These are phyloP conservation scores for Hyperopisus bebe DNA, from an alignment of 2,113 vertebrate species.

Conservation along the genomic window DNA sequence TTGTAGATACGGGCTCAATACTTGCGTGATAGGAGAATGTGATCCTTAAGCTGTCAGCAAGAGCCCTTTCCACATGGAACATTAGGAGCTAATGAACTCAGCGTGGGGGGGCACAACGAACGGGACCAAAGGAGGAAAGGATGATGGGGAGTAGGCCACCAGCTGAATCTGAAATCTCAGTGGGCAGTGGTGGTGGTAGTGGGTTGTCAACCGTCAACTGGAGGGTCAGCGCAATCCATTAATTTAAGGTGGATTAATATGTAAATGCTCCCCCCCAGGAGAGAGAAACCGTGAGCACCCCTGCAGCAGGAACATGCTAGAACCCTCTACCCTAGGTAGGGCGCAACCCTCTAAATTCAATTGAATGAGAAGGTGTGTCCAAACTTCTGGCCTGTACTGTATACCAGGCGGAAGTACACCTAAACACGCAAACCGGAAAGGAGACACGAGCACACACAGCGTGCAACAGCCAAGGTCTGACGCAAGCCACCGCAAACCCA, in stretches of 20 bases:
- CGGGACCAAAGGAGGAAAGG: too few species aligned
- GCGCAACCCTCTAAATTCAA: too few species aligned
- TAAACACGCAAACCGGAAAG: not conserved
- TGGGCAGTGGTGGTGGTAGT: not conserved
- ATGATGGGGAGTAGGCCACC: too few species aligned
- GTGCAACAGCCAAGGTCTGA: not conserved
- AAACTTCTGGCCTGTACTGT: too few species aligned
- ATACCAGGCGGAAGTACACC: not conserved
- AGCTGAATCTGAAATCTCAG: too few species aligned
- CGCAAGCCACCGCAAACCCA: conserved; percentile 11
- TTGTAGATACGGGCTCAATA: not conserved
- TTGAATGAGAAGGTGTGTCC: too few species aligned
- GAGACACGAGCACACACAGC: not conserved
- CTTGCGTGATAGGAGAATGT: not conserved
- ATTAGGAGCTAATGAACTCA: too few species aligned
- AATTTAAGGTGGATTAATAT: not conserved
- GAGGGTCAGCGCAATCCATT: not conserved
- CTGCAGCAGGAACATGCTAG: not conserved
- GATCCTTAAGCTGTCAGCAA: not conserved
- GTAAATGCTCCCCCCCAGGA: not conserved
- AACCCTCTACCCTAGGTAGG: not conserved
- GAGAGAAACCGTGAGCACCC: not conserved
- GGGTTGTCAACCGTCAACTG: not conserved
- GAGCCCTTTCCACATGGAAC: too few species aligned
- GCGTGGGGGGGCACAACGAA: not conserved